Conservation (phyloP, 2,888 invertebrate genomes). For the Sicus ferrugineus region DNA sequence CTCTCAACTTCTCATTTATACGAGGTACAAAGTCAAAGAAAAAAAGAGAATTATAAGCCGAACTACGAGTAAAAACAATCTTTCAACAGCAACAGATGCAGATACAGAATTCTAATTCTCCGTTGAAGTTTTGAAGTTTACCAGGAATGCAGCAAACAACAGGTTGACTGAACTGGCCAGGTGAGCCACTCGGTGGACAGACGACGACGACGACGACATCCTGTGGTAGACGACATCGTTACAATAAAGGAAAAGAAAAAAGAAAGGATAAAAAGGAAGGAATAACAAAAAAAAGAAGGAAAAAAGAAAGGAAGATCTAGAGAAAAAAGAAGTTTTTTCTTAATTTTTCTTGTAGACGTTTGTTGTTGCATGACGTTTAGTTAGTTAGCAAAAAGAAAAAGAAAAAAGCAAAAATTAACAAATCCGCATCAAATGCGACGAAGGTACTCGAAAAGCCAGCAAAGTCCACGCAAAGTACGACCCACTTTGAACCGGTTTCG, state of each 20-base stretch:
- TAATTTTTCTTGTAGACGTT: not conserved
- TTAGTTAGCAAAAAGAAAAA: not conserved
- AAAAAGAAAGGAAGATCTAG: not conserved
- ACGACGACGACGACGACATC: not conserved
- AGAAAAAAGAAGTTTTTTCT: not conserved
- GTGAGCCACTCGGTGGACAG: not conserved
- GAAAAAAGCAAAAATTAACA: constrained; percentile 19
- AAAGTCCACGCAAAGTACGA: constrained; percentile 53
- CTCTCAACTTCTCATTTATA: no score
- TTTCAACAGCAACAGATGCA: no score
- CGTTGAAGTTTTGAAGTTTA: no score
- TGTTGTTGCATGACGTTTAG: not conserved
- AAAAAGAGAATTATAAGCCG: no score
- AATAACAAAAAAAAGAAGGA: not conserved
- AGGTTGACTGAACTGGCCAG: constrained; percentile 23
- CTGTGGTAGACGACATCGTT: not conserved
- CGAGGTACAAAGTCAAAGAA: no score
- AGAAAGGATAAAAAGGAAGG: not conserved
- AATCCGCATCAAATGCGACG: constrained; percentile 15
- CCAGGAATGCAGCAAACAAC: not conserved
- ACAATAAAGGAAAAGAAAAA: not conserved
- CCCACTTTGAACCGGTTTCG: constrained; percentile 59
- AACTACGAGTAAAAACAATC: no score
- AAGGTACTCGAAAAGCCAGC: not conserved
- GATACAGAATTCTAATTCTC: no score